Conservation (phyloP, 2,797 vertebrate species). For the Chlorospingus flavigularis region DNA sequence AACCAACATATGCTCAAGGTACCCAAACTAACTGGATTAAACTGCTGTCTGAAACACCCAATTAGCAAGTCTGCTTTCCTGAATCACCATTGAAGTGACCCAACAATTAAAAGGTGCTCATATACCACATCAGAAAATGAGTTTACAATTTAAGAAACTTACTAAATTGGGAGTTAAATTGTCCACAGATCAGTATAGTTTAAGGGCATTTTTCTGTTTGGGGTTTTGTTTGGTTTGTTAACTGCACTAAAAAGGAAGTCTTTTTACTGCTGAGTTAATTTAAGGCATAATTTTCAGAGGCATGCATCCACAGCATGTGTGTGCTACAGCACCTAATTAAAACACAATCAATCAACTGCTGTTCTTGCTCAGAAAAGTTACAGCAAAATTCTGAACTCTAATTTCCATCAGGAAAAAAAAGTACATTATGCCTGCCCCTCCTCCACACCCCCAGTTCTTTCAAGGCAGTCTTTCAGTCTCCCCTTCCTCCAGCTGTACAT, state of each 20-base stretch:
- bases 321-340: neutral
- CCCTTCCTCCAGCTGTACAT: neutral
- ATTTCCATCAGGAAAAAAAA: neutral
- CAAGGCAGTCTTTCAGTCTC: neutral
- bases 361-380: neutral
- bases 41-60: neutral
- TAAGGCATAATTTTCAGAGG: neutral
- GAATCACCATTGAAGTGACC: neutral
- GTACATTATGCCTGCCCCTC: neutral
- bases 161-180: neutral
- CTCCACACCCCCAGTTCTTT: neutral
- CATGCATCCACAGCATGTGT: neutral
- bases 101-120: neutral
- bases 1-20: neutral
- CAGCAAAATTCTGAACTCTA: neutral
- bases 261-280: neutral
- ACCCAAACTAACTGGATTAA: neutral
- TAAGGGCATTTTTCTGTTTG: neutral
- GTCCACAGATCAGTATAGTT: neutral
- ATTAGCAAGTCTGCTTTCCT: neutral
- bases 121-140: neutral
- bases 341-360: slow-evolving; percentile 18
- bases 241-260: neutral
- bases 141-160: neutral
- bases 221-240: slow-evolving; percentile 8